Evolutionary conservation across 2,888 invertebrate genomes (phyloP), one percentile per base, ranked within the genome.

Genomic region (Trichopoda pennipes): DNA sequence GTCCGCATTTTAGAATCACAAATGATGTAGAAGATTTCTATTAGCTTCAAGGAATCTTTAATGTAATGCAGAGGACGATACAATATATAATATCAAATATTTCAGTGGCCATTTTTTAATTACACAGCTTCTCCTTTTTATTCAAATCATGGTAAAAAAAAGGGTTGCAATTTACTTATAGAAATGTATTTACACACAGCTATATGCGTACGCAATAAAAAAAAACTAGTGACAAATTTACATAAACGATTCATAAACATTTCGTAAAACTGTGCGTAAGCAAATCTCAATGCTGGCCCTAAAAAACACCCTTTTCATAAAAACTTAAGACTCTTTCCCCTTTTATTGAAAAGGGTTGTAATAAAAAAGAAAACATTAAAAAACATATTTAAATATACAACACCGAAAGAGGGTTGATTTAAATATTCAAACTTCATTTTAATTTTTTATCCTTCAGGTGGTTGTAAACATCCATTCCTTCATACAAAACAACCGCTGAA

Each of bases 401-500:
- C 12, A 8, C 8, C n/a, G 35, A 44, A 38, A 74, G 44, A 49
- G 78, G 81, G 81, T 47, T 82, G 78, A 70, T 75, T 78, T 82
- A 66, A 78, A 82, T 82, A 82, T 78, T 63, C 63, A 83, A 85
- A 81, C 85, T 87, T 89, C 89, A 89, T 89, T 88, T 89, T 88
- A 87, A 88, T 88, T 86, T 86, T 85, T 51, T 69, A 44, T 56
- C 12, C 38, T 42, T 58, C 14, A 32, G 77, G 77, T 78, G 51
- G 77, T 70, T 78, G 61, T n/a, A 12, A 12, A 21, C 7, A 23
- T 4, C 38, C 12, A 74, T 44, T 32, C 47, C 47, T 64, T 21
- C 53, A 12, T 55, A 47, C 21, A 6, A 47, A 14, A 35, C 38
- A 12, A 21, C 16, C n/a, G 10, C n/a, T n/a, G 21, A 58, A 35